Percentiles rank a stretch among this genome's conserved stretches.
Conservation (phyloP, 2,888 invertebrate genomes). For the Acanthopleura granulata region DNA sequence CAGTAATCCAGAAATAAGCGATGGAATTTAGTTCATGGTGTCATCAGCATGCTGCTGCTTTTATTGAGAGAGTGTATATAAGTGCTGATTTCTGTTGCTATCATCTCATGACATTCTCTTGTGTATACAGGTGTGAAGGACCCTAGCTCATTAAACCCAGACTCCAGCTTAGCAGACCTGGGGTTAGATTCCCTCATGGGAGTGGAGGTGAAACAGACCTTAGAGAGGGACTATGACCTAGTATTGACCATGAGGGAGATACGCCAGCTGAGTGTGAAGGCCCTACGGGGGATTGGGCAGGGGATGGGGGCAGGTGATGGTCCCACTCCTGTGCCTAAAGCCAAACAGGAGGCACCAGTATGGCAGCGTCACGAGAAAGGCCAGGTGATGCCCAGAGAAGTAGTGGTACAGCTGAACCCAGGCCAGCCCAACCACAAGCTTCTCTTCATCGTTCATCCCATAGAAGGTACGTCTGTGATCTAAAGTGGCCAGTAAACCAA, state of each 20-base stretch:
- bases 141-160: constrained; percentile 80
- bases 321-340: not conserved
- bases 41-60: too few species aligned
- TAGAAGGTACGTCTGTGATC: constrained; percentile 58
- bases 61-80: too few species aligned
- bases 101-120: not conserved
- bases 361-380: constrained; percentile 39
- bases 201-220: constrained; percentile 96
- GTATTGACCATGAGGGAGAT: constrained; percentile 93
- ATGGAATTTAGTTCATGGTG: too few species aligned
- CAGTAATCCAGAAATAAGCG: too few species aligned
- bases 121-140: constrained; percentile 84
- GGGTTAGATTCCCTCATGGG: constrained; percentile 99
- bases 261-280: constrained; percentile 72
- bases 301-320: not conserved
- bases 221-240: constrained; percentile 93
- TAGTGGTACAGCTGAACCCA: constrained; percentile 75
- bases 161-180: constrained; percentile 88
- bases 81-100: too few species aligned
- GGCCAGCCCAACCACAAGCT: constrained; percentile 36
- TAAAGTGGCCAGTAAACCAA: too few species aligned
- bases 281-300: constrained; percentile 35
- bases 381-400: constrained; percentile 80
- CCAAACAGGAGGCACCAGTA: constrained; percentile 11
- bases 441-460: constrained; percentile 66